phyloP scores from a whole-genome alignment of 2,888 invertebrate species.

The Drosophila neonasuta region DNA sequence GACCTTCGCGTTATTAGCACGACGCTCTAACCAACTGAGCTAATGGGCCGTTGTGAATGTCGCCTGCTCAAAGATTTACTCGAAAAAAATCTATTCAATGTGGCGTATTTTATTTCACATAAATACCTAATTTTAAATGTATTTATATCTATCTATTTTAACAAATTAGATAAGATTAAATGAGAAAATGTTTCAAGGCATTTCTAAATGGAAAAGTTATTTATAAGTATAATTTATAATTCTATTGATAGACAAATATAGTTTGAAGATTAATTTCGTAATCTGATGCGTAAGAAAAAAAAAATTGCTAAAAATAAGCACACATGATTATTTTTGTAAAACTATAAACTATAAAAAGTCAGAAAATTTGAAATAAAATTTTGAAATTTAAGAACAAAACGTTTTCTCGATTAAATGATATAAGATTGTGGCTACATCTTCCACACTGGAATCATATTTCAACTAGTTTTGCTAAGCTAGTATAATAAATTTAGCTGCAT shows the following conservation, averaged over 20 bases:
- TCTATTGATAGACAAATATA: background rate
- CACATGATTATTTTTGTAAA: too few relatives aligned
- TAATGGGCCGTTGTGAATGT: constrained; percentile 79
- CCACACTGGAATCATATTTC: background rate
- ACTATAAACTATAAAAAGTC: too few relatives aligned
- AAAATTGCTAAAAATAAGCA: too few relatives aligned
- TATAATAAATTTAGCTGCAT: background rate
- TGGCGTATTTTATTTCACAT: background rate
- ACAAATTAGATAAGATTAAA: background rate
- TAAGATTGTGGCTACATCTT: too few relatives aligned
- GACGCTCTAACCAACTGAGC: constrained; percentile 83
- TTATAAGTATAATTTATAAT: background rate
- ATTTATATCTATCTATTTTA: background rate
- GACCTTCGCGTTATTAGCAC: constrained; percentile 82
- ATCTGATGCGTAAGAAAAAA: too few relatives aligned
- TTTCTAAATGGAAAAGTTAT: background rate
- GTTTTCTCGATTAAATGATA: too few relatives aligned
- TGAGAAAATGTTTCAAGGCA: background rate
- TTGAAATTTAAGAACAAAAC: too few relatives aligned
- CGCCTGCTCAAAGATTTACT: background rate
- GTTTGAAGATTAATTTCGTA: background rate
- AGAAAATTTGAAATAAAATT: too few relatives aligned
- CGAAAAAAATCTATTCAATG: background rate
- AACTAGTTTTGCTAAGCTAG: background rate
- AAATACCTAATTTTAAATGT: background rate